These are phyloP conservation scores for Kryptopterus vitreolus DNA, from an alignment of 2,797 vertebrate genomes.

Conservation along the genomic window DNA sequence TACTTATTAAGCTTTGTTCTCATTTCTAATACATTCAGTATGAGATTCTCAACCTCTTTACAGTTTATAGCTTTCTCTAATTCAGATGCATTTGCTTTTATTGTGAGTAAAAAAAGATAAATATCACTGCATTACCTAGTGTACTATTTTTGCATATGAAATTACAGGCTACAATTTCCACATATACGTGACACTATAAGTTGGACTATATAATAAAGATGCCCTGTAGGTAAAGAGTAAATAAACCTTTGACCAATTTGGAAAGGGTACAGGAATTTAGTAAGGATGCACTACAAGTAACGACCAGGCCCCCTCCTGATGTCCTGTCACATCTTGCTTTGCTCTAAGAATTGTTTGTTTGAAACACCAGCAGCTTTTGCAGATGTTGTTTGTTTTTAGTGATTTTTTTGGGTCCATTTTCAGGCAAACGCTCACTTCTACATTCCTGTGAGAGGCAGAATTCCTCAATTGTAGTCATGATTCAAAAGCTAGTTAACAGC, in stretches of 20 bases:
- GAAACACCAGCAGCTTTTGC: slow-evolving; percentile 43
- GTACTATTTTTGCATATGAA: neutral
- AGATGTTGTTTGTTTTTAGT: slow-evolving; percentile 52
- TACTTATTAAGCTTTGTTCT: no score
- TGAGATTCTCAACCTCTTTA: neutral
- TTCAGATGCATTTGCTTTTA: neutral
- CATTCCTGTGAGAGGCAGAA: slow-evolving; percentile 8
- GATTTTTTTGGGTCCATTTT: slow-evolving; percentile 19
- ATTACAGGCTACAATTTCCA: neutral
- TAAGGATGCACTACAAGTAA: neutral
- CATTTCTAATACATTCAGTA: no score
- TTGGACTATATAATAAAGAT: neutral
- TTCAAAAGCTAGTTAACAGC: no score
- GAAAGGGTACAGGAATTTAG: slow-evolving; percentile 57
- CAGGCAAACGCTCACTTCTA: neutral
- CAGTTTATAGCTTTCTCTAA: neutral
- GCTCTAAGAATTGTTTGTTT: slow-evolving; percentile 44
- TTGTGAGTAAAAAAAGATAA: neutral
- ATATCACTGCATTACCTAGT: neutral
- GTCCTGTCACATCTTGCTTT: slow-evolving; percentile 15
- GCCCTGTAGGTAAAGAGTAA: neutral
- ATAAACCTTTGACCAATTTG: slow-evolving; percentile 61
- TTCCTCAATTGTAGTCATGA: neutral
- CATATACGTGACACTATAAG: neutral
- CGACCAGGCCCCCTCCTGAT: slow-evolving; percentile 9